Evolutionary conservation across 2,888 invertebrate genomes (phyloP).

Genomic region (Priapulus caudatus): DNA sequence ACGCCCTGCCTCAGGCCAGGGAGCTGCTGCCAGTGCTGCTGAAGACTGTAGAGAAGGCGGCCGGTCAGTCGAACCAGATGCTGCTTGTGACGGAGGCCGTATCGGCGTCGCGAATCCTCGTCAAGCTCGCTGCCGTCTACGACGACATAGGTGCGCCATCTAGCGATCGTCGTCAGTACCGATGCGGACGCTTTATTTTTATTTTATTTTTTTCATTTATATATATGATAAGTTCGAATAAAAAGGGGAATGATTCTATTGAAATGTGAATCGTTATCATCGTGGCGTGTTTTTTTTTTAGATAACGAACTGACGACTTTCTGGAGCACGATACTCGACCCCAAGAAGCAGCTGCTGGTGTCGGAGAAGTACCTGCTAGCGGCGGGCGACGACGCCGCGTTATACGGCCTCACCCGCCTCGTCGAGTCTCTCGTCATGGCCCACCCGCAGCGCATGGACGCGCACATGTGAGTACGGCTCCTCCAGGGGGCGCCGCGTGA

Average conservation of each 20-base stretch:
- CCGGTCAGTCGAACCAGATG: conserved; percentile 56
- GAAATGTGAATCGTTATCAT: too few relatives aligned
- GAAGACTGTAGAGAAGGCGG: conserved; percentile 61
- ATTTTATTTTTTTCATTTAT: too few relatives aligned
- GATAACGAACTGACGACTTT: conserved; percentile 45
- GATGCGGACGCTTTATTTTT: too few relatives aligned
- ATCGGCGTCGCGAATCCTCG: conserved; percentile 53
- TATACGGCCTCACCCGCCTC: conserved; percentile 60
- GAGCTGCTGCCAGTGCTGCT: conserved; percentile 51
- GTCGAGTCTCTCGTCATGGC: conserved; percentile 58
- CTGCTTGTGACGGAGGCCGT: conserved; percentile 55
- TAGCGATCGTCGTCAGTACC: too few relatives aligned
- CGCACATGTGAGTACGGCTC: conserved; percentile 34
- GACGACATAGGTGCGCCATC: conserved; percentile 31
- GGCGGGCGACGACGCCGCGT: conserved; percentile 57
- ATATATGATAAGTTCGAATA: too few relatives aligned
- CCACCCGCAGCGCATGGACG: conserved; percentile 54
- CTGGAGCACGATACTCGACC: conserved; percentile 59
- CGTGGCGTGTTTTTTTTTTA: too few relatives aligned
- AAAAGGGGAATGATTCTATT: too few relatives aligned
- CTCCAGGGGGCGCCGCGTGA: too few relatives aligned
- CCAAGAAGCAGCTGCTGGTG: conserved; percentile 64
- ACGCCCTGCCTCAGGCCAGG: conserved; percentile 29
- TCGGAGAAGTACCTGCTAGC: conserved; percentile 65
- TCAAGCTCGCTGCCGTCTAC: conserved; percentile 48